phyloP scores from a whole-genome alignment of 2,888 invertebrate species.

The Drosophila niveifrons region DNA sequence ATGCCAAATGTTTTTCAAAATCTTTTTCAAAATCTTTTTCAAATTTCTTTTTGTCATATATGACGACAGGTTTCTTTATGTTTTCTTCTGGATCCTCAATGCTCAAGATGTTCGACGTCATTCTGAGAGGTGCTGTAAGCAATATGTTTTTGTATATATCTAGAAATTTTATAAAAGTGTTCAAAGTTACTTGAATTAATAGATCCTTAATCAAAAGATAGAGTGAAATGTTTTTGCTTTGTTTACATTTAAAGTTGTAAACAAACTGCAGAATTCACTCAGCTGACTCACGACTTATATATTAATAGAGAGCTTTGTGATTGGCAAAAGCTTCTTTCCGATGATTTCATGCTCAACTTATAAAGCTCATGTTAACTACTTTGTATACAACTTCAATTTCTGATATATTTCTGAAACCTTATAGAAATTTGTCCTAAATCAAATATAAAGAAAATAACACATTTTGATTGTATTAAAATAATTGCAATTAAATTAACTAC shows the following conservation, averaged over 20 bases:
- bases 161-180: not conserved
- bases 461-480: no score
- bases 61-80: not conserved
- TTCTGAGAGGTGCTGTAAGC: not conserved
- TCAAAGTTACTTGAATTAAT: not conserved
- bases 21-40: not conserved
- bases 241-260: not conserved
- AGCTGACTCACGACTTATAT: not conserved
- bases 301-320: not conserved
- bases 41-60: not conserved
- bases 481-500: no score
- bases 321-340: not conserved
- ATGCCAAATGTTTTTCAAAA: constrained; percentile 1
- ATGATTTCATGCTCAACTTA: not conserved
- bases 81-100: not conserved
- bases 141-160: not conserved
- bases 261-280: not conserved
- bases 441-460: no score
- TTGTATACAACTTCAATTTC: not conserved
- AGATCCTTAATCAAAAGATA: not conserved
- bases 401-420: no score
- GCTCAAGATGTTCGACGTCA: not conserved
- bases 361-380: not conserved
- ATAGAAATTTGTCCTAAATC: no score
- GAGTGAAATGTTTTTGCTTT: not conserved